Evolutionary conservation across 1,140 invertebrate genomes (phyloP), one percentile per base, ranked within the genome.

Genomic region (Orius laevigatus): DNA sequence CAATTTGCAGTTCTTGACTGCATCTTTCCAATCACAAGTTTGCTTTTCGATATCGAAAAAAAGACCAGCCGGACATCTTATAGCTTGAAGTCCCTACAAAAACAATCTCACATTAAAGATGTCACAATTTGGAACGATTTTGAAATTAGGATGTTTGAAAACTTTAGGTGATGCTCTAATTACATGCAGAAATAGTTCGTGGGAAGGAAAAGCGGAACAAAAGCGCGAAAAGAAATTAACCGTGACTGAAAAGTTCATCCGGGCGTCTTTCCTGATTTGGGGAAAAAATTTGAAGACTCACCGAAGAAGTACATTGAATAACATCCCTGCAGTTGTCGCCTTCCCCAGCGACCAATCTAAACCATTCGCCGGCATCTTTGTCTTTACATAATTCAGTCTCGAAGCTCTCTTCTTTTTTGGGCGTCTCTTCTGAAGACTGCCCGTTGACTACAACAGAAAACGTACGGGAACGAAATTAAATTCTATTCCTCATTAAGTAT

Each of bases 11-110:
- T 93, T 93, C 63, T 88, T 90, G 0, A 94, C 89, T 2, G 86
- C 76, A 52, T 81, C 84, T 63, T 91, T 93, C 89, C 89, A 94
- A 62, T 93, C 87, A 62, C 89, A 94, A 2, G 89, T 93, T 66
- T 94, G 90, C 64, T 92, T 91, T 60, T 93, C 88, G 57, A 93
- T 91, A 62, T 94, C 89, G 66, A 94, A 94, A 61, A 80, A 90
- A 49, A 94, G 68, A 65, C 89, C 89, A 44, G 88, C 85, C 12
- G 89, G 89, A 63, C 90, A 93, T 62, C 88, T 75, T 58, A 93
- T 85, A 14, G 86, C 87, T 74, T 92, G 85, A 20, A 93, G 75
- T 57, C 88, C 88, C 79, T 84, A 62, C 25, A 25, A 20, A 53
- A 53, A 44, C 49, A 52, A 35, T 33, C 32, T 10, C 8, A 34